Conservation (phyloP, 2,797 vertebrate genomes). For the Epinephelus coioides region DNA sequence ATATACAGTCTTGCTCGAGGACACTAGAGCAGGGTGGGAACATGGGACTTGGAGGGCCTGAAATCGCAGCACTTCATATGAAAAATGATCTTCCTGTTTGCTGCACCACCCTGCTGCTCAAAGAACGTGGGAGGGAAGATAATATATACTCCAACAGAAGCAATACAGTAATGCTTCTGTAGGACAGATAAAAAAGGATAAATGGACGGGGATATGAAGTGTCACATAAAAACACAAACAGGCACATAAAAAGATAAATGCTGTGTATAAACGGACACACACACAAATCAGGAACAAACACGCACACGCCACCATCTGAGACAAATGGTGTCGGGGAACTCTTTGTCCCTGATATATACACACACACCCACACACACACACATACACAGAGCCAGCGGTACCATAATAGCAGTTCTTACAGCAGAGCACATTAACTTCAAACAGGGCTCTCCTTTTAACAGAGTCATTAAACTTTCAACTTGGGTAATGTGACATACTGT, state of each 20-base stretch:
- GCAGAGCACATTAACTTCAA: constrained; percentile 71
- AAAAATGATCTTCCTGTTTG: constrained; percentile 55
- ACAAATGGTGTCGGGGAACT: constrained; percentile 59
- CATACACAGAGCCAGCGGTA: neutral
- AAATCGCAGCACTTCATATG: constrained; percentile 45
- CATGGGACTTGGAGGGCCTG: constrained; percentile 16
- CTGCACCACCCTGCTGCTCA: constrained; percentile 36
- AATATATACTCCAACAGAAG: constrained; percentile 52
- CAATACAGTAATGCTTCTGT: constrained; percentile 57
- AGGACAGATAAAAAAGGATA: constrained; percentile 63
- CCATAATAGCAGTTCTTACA: constrained; percentile 55
- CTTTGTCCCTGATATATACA: constrained; percentile 31
- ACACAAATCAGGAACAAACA: constrained; percentile 31
- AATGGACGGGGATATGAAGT: constrained; percentile 70
- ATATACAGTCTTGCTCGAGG: constrained; percentile 49
- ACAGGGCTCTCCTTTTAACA: constrained; percentile 69
- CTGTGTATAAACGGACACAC: constrained; percentile 46
- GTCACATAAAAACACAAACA: constrained; percentile 78
- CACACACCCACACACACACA: constrained; percentile 8
- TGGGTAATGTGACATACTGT: constrained; percentile 51
- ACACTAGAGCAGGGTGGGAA: constrained; percentile 34
- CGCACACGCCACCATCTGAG: constrained; percentile 25
- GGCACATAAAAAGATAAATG: constrained; percentile 77
- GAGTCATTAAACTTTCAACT: constrained; percentile 74
- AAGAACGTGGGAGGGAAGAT: constrained; percentile 38